A percentile compares a stretch with the other conserved stretches of the same genome.
Conservation (phyloP, 2,797 vertebrate genomes). For the Chelon labrosus region DNA sequence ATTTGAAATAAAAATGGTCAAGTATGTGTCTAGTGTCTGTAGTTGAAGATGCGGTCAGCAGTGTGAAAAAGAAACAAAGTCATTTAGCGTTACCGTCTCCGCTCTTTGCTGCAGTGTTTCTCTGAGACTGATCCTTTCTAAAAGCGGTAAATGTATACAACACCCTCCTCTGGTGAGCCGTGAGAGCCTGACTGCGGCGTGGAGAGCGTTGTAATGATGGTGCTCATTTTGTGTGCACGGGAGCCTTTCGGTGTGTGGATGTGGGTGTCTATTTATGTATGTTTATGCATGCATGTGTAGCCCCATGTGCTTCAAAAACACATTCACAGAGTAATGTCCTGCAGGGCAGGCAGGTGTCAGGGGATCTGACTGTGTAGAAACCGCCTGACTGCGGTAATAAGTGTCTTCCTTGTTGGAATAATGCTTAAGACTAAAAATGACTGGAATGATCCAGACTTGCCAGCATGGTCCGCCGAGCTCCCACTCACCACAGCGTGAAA, state of each 20-base stretch:
- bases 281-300: constrained; percentile 14
- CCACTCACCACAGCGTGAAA: constrained; percentile 60
- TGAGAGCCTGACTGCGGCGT: constrained; percentile 4
- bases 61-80: constrained; percentile 47
- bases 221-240: constrained; percentile 33
- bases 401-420: constrained; percentile 61
- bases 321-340: constrained; percentile 36
- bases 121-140: constrained; percentile 42
- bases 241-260: background rate
- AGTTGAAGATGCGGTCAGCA: constrained; percentile 15
- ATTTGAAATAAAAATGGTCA: background rate
- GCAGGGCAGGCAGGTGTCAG: constrained; percentile 39
- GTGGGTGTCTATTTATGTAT: constrained; percentile 13
- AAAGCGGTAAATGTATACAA: constrained; percentile 49
- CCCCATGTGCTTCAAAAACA: constrained; percentile 22
- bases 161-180: constrained; percentile 26
- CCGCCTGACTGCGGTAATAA: constrained; percentile 55
- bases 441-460: constrained; percentile 56
- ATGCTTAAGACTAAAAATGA: constrained; percentile 61
- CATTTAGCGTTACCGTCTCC: constrained; percentile 21
- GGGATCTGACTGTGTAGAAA: constrained; percentile 47
- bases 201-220: constrained; percentile 28
- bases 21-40: background rate
- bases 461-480: constrained; percentile 46
- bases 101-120: constrained; percentile 2